Conservation (phyloP, 2,888 invertebrate genomes). For the Erebia aethiops region DNA sequence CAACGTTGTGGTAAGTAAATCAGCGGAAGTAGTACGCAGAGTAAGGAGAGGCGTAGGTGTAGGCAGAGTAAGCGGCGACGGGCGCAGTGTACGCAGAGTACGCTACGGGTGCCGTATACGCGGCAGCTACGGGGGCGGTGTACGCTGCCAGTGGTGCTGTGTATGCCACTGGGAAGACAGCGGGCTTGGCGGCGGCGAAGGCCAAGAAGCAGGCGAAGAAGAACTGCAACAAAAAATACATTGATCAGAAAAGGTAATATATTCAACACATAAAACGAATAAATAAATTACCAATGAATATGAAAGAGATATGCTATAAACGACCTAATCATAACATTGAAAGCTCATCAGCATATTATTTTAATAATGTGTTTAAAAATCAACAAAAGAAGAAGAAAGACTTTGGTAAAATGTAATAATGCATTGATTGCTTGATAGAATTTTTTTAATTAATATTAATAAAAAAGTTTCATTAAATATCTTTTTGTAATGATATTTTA, state of each 20-base stretch:
- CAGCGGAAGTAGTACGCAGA: slow-evolving; percentile 43
- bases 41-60: slow-evolving; percentile 46
- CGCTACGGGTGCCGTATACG: slow-evolving; percentile 57
- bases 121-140: slow-evolving; percentile 55
- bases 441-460: no score
- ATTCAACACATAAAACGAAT: no score
- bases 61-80: slow-evolving; percentile 48
- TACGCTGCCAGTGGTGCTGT: slow-evolving; percentile 53
- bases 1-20: background rate
- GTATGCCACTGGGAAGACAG: slow-evolving; percentile 43
- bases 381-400: no score
- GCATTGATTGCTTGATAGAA: no score
- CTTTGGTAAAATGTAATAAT: no score
- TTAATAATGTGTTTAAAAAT: no score
- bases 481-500: background rate
- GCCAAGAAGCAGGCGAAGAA: slow-evolving; percentile 75
- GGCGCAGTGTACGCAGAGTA: slow-evolving; percentile 53
- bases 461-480: background rate
- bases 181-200: slow-evolving; percentile 70
- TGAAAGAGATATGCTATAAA: no score
- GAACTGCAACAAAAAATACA: slow-evolving; percentile 56
- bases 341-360: no score
- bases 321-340: no score
- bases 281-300: no score
- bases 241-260: background rate